phyloP scores from a whole-genome alignment of 2,888 invertebrate genomes.

The Caenorhabditis becei region DNA sequence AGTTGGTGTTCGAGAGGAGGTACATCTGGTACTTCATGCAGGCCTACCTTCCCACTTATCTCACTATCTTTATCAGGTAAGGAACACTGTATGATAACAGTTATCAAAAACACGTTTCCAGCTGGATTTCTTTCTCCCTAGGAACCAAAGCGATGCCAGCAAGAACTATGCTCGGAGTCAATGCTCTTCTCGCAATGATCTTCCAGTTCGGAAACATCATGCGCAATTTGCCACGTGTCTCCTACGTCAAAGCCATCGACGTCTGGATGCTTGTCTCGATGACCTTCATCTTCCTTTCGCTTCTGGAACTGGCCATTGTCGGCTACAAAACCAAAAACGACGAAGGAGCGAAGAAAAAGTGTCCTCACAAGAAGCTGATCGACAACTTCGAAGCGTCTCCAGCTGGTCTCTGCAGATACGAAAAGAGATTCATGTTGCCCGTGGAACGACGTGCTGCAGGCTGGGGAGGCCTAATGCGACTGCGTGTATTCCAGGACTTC shows the following conservation, averaged over 20 bases:
- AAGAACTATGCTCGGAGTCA: conserved; percentile 79
- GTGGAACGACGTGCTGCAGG: conserved; percentile 62
- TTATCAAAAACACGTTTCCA: conserved; percentile 46
- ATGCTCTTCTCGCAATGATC: conserved; percentile 79
- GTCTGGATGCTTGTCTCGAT: conserved; percentile 81
- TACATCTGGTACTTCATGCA: conserved; percentile 81
- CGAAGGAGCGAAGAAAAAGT: conserved; percentile 69
- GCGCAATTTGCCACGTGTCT: conserved; percentile 80
- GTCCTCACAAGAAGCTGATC: conserved; percentile 71
- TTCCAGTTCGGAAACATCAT: conserved; percentile 80
- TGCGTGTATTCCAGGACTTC: conserved; percentile 44
- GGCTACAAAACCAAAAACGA: conserved; percentile 79
- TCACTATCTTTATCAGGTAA: conserved; percentile 80
- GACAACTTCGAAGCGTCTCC: conserved; percentile 71
- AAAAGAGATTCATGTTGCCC: conserved; percentile 73
- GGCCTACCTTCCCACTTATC: conserved; percentile 81
- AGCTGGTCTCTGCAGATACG: conserved; percentile 70
- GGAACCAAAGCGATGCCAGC: conserved; percentile 81
- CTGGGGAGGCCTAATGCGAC: conserved; percentile 43
- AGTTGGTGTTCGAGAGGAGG: conserved; percentile 77
- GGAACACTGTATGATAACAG: not conserved
- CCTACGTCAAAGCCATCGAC: conserved; percentile 81
- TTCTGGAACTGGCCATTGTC: conserved; percentile 81
- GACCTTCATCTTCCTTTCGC: conserved; percentile 79
- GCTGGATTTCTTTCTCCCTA: conserved; percentile 81